Evolutionary conservation across 1,140 invertebrate species (phyloP).

Genomic region (Drosophila pandora): DNA sequence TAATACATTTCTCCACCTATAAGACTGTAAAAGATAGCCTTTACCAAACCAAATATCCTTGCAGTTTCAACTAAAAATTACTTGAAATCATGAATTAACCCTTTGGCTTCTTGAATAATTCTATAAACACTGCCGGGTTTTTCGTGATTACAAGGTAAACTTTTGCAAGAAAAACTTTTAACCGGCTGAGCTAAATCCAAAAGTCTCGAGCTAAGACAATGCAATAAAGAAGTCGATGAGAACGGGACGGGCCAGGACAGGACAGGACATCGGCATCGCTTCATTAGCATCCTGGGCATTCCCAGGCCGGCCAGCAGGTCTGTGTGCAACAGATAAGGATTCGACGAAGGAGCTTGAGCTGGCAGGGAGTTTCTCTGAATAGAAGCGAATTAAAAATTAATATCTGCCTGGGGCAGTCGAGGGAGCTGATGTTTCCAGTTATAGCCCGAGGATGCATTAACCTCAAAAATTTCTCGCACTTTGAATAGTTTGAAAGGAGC

Average conservation of each 20-base stretch:
- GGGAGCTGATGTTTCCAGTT: slow-evolving; percentile 28
- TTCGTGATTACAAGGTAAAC: slow-evolving; percentile 27
- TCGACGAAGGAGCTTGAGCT: slow-evolving; percentile 12
- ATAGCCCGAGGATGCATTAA: slow-evolving; percentile 79
- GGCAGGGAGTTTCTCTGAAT: slow-evolving; percentile 47
- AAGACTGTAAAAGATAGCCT: too few relatives aligned
- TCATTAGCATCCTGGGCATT: slow-evolving; percentile 48
- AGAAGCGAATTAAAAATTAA: slow-evolving; percentile 76
- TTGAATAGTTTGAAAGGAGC: slow-evolving; percentile 69
- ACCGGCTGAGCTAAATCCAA: slow-evolving; percentile 7
- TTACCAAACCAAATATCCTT: neutral
- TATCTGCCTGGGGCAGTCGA: slow-evolving; percentile 66
- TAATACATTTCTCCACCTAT: too few relatives aligned
- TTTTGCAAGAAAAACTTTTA: slow-evolving; percentile 35
- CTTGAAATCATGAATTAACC: neutral
- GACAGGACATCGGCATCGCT: slow-evolving; percentile 48
- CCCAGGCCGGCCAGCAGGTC: slow-evolving; percentile 34
- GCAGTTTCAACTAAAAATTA: neutral
- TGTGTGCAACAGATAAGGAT: slow-evolving; percentile 78
- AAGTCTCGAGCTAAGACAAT: slow-evolving; percentile 45
- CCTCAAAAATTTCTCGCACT: slow-evolving; percentile 61
- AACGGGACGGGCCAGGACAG: slow-evolving; percentile 32
- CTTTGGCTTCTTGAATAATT: slow-evolving; percentile 17
- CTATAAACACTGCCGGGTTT: slow-evolving; percentile 18
- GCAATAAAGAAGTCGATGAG: neutral